Percentiles rank a stretch among this genome's conserved stretches.
phyloP scores from a whole-genome alignment of 2,797 vertebrate genomes.

The Petrocephalus sullivani region DNA sequence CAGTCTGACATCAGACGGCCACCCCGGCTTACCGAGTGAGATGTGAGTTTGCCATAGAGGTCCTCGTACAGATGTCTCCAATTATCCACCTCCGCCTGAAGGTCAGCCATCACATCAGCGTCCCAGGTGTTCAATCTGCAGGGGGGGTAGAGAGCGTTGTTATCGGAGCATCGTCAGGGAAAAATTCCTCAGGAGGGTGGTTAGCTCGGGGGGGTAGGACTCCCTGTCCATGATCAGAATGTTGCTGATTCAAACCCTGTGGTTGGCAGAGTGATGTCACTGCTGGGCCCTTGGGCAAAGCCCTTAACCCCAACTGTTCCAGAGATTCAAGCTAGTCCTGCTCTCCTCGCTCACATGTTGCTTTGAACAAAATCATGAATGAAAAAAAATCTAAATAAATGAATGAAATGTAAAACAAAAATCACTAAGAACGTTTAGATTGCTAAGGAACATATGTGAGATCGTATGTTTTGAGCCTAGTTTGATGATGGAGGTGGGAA shows the following conservation, averaged over 20 bases:
- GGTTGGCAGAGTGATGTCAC: neutral
- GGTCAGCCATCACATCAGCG: constrained; percentile 33
- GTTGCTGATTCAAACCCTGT: neutral
- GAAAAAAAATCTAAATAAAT: neutral
- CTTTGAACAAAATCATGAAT: neutral
- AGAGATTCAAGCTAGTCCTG: neutral
- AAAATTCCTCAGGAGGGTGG: neutral
- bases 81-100: constrained; percentile 44
- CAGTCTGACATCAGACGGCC: neutral
- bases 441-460: too few relatives aligned
- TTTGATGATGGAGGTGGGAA: neutral
- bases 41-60: constrained; percentile 46
- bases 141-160: neutral
- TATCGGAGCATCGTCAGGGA: neutral
- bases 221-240: neutral
- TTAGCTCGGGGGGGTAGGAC: neutral
- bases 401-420: neutral
- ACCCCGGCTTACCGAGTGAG: constrained; percentile 26
- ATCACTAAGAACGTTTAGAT: neutral
- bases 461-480: neutral
- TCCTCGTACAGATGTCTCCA: constrained; percentile 46
- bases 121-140: constrained; percentile 41
- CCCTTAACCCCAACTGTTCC: neutral
- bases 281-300: neutral
- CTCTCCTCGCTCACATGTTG: neutral